Conservation (phyloP, 2,113 vertebrate genomes). For the Junco hyemalis region DNA sequence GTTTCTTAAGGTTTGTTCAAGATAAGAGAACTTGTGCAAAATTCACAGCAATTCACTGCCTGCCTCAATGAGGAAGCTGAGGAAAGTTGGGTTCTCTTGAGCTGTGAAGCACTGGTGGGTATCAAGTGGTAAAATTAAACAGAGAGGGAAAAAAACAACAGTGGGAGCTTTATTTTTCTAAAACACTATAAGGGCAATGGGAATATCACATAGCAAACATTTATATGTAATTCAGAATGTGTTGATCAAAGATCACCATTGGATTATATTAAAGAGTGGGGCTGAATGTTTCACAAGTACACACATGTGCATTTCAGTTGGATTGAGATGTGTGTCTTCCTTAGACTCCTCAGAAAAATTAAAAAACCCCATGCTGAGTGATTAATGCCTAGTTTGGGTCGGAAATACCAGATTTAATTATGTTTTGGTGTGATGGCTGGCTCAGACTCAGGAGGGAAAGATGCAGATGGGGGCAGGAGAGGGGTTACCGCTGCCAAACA, state of each 20-base stretch:
- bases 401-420: not conserved
- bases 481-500: not conserved
- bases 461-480: not conserved
- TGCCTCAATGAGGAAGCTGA: not conserved
- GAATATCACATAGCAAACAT: not conserved
- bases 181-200: not conserved
- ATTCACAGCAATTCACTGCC: not conserved
- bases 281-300: not conserved
- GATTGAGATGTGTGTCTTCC: not conserved
- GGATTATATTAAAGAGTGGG: not conserved
- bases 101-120: not conserved
- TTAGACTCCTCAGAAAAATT: not conserved
- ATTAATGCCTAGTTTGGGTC: not conserved
- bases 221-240: not conserved
- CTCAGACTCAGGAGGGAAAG: not conserved
- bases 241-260: not conserved
- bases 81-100: not conserved
- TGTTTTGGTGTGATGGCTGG: not conserved
- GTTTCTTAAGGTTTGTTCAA: not conserved
- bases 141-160: not conserved
- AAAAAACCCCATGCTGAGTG: not conserved
- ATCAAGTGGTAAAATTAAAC: not conserved
- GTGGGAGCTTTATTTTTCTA: not conserved
- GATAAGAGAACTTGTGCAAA: not conserved
- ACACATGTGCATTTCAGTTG: not conserved